Evolutionary conservation across 2,113 vertebrate species (phyloP).

Genomic region (Bambusicola thoracicus): DNA sequence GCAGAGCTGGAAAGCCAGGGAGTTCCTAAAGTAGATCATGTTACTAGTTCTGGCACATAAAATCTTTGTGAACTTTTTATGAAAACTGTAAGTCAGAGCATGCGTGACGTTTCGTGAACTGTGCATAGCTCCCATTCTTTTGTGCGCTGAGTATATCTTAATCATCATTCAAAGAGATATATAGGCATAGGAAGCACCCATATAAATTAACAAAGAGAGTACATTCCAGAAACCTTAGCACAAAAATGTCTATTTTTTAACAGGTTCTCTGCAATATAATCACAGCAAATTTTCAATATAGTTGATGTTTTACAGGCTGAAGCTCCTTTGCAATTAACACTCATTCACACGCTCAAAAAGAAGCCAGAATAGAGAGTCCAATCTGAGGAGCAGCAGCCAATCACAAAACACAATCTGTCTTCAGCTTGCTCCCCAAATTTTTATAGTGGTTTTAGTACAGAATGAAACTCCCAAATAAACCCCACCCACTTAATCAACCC

Average conservation of each 20-base stretch:
- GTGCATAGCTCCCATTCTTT: slow-evolving; percentile 79
- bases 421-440: background rate
- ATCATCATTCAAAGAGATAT: slow-evolving; percentile 69
- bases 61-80: slow-evolving; percentile 77
- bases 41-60: slow-evolving; percentile 84
- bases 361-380: background rate
- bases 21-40: slow-evolving; percentile 81
- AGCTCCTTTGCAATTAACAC: slow-evolving; percentile 63
- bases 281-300: slow-evolving; percentile 30
- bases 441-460: background rate
- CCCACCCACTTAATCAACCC: background rate
- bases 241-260: background rate
- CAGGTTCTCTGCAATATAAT: slow-evolving; percentile 45
- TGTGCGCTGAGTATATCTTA: slow-evolving; percentile 58
- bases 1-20: slow-evolving; percentile 81
- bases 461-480: slow-evolving; percentile 1
- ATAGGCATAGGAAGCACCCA: slow-evolving; percentile 52
- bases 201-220: slow-evolving; percentile 48
- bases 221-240: slow-evolving; percentile 39
- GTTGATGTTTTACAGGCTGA: slow-evolving; percentile 71
- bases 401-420: background rate
- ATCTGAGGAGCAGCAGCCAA: slow-evolving; percentile 28
- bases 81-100: slow-evolving; percentile 78
- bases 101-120: slow-evolving; percentile 67
- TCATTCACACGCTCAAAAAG: slow-evolving; percentile 56